Evolutionary conservation across 2,888 invertebrate genomes (phyloP), one percentile per base, ranked within the genome.

Genomic region (Hypselothyrea guttata): DNA sequence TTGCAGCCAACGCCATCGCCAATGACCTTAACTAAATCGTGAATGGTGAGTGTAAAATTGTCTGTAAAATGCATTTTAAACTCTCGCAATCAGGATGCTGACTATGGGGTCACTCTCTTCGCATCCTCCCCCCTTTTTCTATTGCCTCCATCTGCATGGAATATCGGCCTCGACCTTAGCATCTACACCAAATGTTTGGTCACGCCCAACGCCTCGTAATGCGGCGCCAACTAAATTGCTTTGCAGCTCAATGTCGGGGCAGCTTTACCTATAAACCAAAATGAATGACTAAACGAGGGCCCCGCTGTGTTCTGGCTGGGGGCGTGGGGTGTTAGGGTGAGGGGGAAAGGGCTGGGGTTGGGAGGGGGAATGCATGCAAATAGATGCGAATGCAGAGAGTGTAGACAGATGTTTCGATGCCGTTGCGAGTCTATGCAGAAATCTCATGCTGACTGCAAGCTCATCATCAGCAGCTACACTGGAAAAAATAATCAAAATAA

Each of bases 31-130:
- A 55, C 67, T 71, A 70, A 60, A 60, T 69, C 60, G 71, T 77
- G 67, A 78, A 73, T 75, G 82, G 77, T 77, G 75, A 82, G 79
- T 77, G 75, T 55, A 75, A 78, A 77, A 75, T 63, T 66, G 72
- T 66, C 63, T 81, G 61, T 75, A 63, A 77, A 77, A 66, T 65
- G 75, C 69, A 71, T 81, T 71, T 71, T 59, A 71, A 74, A 51
- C 54, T 69, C 54, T 69, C 47, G 44, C 68, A 70, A 66, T 56
- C 69, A 49, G 40, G 52, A 18, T 12, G 13, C 13, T 9, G 30
- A 27, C n/a, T 22, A n/a, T 1, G n/a, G 35, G 13, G n/a, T 1
- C 4, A 5, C 40, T 7, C 9, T 12, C 18, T 7, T 12, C 16
- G 7, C 18, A 12, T n/a, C 38, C 16, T 15, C 8, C 41, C 41